A percentile compares a stretch with the other conserved stretches of the same genome.
These are phyloP conservation scores for Anas acuta DNA, from an alignment of 2,797 vertebrate genomes.

Conservation along the genomic window DNA sequence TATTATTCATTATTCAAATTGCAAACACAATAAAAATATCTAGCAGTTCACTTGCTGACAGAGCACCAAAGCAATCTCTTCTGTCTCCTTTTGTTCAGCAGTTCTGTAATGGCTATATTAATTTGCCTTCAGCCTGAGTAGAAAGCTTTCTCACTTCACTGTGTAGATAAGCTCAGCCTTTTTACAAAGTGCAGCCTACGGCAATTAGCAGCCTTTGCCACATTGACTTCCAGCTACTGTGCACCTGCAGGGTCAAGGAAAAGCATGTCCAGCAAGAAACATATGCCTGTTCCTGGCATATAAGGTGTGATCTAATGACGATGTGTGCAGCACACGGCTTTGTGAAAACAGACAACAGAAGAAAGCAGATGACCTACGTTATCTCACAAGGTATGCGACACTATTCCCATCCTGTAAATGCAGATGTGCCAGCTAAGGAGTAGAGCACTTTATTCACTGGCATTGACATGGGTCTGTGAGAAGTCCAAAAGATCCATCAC, in stretches of 20 bases:
- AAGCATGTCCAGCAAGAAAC: background rate
- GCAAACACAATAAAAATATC: background rate
- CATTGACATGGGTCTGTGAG: background rate
- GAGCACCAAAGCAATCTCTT: background rate
- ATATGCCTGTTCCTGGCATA: background rate
- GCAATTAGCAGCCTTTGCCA: accelerated
- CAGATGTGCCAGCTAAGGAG: background rate
- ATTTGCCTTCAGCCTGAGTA: background rate
- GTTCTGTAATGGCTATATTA: background rate
- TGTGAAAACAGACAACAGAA: background rate
- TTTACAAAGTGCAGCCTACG: background rate
- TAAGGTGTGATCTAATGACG: background rate
- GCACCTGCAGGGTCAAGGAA: too few relatives aligned
- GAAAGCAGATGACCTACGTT: background rate
- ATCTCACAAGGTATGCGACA: accelerated
- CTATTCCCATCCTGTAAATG: background rate
- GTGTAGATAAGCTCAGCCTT: background rate
- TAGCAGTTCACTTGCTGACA: conserved; percentile 22
- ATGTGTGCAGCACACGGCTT: accelerated
- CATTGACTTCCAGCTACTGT: accelerated
- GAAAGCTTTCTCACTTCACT: background rate
- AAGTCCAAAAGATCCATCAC: background rate
- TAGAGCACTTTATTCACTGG: background rate
- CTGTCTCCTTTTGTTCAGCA: background rate
- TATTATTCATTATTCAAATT: conserved; percentile 14